Conservation (phyloP, 1,140 invertebrate genomes). For the Cydia amplana region DNA sequence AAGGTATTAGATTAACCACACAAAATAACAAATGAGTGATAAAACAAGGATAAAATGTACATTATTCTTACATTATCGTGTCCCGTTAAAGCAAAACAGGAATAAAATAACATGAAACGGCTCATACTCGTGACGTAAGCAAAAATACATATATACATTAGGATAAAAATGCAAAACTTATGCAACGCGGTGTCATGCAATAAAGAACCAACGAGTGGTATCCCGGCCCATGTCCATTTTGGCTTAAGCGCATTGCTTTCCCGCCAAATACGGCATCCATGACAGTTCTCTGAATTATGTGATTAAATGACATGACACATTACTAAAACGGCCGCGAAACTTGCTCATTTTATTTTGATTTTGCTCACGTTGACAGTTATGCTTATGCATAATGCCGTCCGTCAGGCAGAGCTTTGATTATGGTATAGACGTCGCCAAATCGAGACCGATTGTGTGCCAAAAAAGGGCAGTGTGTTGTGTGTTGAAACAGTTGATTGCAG, state of each 20-base stretch:
- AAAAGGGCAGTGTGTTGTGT: slow-evolving; percentile 35
- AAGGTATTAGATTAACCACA: too few species aligned
- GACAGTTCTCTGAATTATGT: slow-evolving; percentile 76
- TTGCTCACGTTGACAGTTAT: slow-evolving; percentile 58
- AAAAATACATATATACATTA: slow-evolving; percentile 35
- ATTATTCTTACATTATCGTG: background rate
- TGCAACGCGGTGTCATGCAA: slow-evolving; percentile 67
- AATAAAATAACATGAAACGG: background rate
- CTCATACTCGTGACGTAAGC: background rate
- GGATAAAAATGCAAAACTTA: slow-evolving; percentile 69
- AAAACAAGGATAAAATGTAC: slow-evolving; percentile 15
- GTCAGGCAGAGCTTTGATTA: slow-evolving; percentile 43
- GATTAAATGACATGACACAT: slow-evolving; percentile 69
- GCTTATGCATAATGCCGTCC: slow-evolving; percentile 41
- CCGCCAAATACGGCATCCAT: slow-evolving; percentile 73
- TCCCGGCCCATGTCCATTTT: slow-evolving; percentile 64
- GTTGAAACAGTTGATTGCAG: slow-evolving; percentile 25
- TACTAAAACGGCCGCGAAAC: slow-evolving; percentile 54
- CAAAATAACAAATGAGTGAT: background rate
- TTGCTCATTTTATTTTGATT: slow-evolving; percentile 55
- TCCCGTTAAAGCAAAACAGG: slow-evolving; percentile 14
- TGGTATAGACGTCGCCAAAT: slow-evolving; percentile 47
- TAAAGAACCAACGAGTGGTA: slow-evolving; percentile 66
- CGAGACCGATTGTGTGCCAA: slow-evolving; percentile 39
- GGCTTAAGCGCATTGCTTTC: slow-evolving; percentile 76